phyloP scores from a whole-genome alignment of 2,888 invertebrate genomes.

The Chrysolina haemoptera region DNA sequence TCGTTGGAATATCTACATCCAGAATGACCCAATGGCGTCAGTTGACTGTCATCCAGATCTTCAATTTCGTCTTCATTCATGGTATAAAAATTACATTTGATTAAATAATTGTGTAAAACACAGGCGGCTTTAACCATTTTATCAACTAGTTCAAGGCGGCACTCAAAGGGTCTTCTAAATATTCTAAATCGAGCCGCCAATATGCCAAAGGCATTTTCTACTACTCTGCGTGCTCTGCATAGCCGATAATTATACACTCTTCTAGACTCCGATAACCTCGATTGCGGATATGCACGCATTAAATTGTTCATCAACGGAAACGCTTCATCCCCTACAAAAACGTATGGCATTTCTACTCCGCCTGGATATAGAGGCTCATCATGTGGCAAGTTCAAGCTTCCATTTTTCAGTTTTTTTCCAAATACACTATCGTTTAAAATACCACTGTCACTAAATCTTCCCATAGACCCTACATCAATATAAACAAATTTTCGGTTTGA shows the following conservation, averaged over 20 bases:
- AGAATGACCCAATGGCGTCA: conserved; percentile 30
- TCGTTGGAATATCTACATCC: conserved; percentile 35
- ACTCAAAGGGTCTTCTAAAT: conserved; percentile 27
- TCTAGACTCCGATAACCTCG: too few relatives aligned
- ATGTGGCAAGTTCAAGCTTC: conserved; percentile 21
- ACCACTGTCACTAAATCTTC: too few relatives aligned
- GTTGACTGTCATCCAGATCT: conserved; percentile 27
- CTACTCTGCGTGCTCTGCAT: conserved; percentile 32
- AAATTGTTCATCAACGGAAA: conserved; percentile 31
- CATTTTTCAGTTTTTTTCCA: too few relatives aligned
- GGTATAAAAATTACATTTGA: conserved; percentile 29
- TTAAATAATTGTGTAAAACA: conserved; percentile 33
- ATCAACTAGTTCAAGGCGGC: conserved; percentile 36
- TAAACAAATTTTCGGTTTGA: too few relatives aligned
- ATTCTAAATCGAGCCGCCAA: conserved; percentile 32
- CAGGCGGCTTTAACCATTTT: conserved; percentile 33
- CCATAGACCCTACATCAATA: too few relatives aligned
- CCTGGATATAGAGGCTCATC: conserved; percentile 28
- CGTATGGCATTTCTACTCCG: conserved; percentile 30
- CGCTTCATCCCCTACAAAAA: conserved; percentile 40
- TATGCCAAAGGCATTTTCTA: conserved; percentile 38
- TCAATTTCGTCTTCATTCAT: conserved; percentile 31
- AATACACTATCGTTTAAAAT: too few relatives aligned
- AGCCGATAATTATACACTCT: conserved; percentile 50
- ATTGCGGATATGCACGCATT: conserved; percentile 33